Evolutionary conservation across 2,888 invertebrate genomes (phyloP), one percentile per base, ranked within the genome.

Genomic region (Ligdia adustata): DNA sequence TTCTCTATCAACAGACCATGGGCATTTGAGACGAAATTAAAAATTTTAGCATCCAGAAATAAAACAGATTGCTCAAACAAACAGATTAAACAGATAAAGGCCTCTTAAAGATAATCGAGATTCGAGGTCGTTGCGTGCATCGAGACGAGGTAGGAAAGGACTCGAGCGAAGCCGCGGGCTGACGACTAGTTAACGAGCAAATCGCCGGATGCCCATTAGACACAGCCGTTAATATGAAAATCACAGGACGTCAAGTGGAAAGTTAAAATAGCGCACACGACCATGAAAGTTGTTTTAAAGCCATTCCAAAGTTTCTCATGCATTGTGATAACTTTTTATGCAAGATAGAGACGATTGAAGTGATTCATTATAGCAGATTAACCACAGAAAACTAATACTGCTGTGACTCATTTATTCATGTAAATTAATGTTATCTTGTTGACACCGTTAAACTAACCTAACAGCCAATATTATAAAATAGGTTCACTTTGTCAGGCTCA

Each of bases 221-320:
- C 45, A 47, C 38, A 42, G 47, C 50, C 38, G 55, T 55, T 60
- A 57, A 55, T 60, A 55, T 49, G 59, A 57, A 60, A 60, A 60
- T 60, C 46, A 57, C 59, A 60, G 57, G 59, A 60, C 47, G 59
- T 49, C 48, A 44, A 51, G 46, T 52, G 53, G 55, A 60, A 60
- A 57, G 55, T 55, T 55, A 38, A 52, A 59, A 60, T 45, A 46
- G 42, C 27, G 27, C 33, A 38, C 44, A 44, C 41, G 18, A 33
- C 51, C 28, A 48, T 46, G 51, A 53, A 57, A 57, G 51, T 47
- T 26, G 52, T 46, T 54, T 46, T 9, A n/a, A 28, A 32, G 14
- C 24, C 20, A 29, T 45, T 33, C 26, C 4, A 5, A 26, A 14
- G 32, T 32, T 24, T 43, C 43, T 37, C 43, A 43, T 28, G 27